Evolutionary conservation across 1,140 invertebrate species (phyloP).

Genomic region (Acromyrmex charruanus): DNA sequence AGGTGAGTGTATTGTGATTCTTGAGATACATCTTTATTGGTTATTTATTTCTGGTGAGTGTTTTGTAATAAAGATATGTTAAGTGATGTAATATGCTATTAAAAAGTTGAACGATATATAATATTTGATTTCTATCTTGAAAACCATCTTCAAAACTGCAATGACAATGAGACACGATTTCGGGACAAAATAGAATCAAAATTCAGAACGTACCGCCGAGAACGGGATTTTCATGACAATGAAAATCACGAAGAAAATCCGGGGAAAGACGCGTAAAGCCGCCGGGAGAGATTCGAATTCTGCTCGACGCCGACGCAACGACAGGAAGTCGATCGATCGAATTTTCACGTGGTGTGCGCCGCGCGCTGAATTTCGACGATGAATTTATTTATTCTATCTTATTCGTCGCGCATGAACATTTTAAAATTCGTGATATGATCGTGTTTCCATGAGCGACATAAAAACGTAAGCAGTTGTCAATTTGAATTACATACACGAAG

Average conservation of each 20-base stretch:
- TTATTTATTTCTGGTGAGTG: slow-evolving; percentile 7
- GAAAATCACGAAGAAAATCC: slow-evolving; percentile 53
- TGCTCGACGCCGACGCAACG: slow-evolving; percentile 47
- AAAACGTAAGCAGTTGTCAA: slow-evolving; percentile 11
- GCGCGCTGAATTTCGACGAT: slow-evolving; percentile 55
- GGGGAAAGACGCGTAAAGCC: slow-evolving; percentile 49
- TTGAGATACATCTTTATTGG: neutral
- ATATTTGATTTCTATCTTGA: neutral
- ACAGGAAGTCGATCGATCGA: slow-evolving; percentile 65
- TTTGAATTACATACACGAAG: slow-evolving; percentile 1
- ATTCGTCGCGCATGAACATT: slow-evolving; percentile 32
- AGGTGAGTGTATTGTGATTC: slow-evolving; percentile 19
- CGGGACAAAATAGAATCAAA: slow-evolving; percentile 52
- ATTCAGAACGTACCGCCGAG: slow-evolving; percentile 34
- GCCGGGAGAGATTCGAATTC: slow-evolving; percentile 60
- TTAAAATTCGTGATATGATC: slow-evolving; percentile 33
- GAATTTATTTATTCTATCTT: slow-evolving; percentile 62
- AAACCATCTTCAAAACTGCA: neutral
- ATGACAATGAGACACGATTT: slow-evolving; percentile 53
- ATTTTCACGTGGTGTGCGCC: slow-evolving; percentile 45
- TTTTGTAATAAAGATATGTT: neutral
- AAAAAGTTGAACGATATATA: neutral
- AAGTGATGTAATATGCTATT: neutral
- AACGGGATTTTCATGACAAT: slow-evolving; percentile 59
- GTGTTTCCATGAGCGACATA: neutral